These are phyloP conservation scores for Chaetogeoica ovagalla DNA, from an alignment of 2,888 invertebrate species.

Conservation along the genomic window DNA sequence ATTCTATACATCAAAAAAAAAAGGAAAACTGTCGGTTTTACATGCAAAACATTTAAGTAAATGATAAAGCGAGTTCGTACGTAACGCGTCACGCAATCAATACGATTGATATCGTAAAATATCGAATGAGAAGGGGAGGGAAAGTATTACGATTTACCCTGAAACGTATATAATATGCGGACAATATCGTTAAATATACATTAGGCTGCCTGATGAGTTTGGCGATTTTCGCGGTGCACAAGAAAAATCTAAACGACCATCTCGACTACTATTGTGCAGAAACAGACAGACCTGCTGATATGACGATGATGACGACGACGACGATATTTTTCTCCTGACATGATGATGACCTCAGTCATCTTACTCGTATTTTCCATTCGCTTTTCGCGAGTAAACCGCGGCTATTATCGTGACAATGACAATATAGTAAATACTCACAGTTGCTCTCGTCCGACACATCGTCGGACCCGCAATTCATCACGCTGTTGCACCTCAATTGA, in stretches of 20 bases:
- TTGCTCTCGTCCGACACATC: slow-evolving; percentile 76
- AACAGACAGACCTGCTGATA: too few relatives aligned
- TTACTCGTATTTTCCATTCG: too few relatives aligned
- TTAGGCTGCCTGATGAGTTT: slow-evolving; percentile 33
- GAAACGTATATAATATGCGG: neutral
- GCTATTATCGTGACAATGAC: too few relatives aligned
- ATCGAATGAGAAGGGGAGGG: too few relatives aligned
- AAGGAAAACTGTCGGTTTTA: too few relatives aligned
- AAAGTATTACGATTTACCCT: neutral
- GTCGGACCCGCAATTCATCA: slow-evolving; percentile 82
- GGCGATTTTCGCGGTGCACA: slow-evolving; percentile 18
- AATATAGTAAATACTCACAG: slow-evolving; percentile 70
- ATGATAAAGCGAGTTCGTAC: too few relatives aligned
- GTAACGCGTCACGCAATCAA: neutral
- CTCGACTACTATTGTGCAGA: neutral
- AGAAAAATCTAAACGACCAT: slow-evolving; percentile 7
- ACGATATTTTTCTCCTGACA: too few relatives aligned
- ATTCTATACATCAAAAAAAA: too few relatives aligned
- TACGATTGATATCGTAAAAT: neutral
- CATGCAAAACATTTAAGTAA: too few relatives aligned
- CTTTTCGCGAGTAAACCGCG: too few relatives aligned
- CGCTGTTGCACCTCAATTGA: slow-evolving; percentile 74
- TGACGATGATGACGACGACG: too few relatives aligned
- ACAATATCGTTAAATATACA: slow-evolving; percentile 34
- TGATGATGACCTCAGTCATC: too few relatives aligned